Conservation (phyloP, 2,888 invertebrate species). For the Thysanoteuthis rhombus region DNA sequence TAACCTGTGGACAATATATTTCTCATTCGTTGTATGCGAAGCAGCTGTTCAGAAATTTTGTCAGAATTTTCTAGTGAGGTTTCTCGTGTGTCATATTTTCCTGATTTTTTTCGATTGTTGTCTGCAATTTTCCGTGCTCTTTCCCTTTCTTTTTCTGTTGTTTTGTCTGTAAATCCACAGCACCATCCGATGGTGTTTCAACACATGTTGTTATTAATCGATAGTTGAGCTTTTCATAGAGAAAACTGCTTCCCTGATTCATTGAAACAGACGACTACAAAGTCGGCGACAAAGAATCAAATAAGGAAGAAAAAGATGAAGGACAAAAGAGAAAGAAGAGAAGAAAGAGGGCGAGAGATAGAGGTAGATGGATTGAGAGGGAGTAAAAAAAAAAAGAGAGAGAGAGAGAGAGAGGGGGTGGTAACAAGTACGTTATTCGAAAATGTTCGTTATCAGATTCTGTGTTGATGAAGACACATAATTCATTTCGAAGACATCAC, state of each 20-base stretch:
- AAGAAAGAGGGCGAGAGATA: not conserved
- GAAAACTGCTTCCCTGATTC: not conserved
- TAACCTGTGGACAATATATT: not conserved
- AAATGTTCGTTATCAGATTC: not conserved
- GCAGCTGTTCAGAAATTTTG: not conserved
- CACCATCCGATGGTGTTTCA: not conserved
- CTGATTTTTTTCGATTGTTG: not conserved
- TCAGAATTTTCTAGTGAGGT: not conserved
- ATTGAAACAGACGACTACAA: not conserved
- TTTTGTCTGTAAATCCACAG: not conserved
- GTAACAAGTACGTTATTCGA: not conserved
- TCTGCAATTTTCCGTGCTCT: not conserved
- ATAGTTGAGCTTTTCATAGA: not conserved
- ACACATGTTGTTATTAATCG: not conserved
- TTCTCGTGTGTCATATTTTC: not conserved
- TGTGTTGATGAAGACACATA: not conserved
- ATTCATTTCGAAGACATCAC: not conserved
- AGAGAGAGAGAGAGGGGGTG: not conserved
- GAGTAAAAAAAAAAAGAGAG: not conserved
- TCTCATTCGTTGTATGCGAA: not conserved
- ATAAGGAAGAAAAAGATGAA: not conserved
- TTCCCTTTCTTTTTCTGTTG: not conserved
- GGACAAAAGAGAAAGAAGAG: not conserved
- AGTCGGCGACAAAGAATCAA: not conserved
- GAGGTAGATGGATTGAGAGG: not conserved